Percentiles rank a stretch among this genome's conserved stretches.
phyloP scores from a whole-genome alignment of 2,888 invertebrate genomes.

The Tenthredo notha region DNA sequence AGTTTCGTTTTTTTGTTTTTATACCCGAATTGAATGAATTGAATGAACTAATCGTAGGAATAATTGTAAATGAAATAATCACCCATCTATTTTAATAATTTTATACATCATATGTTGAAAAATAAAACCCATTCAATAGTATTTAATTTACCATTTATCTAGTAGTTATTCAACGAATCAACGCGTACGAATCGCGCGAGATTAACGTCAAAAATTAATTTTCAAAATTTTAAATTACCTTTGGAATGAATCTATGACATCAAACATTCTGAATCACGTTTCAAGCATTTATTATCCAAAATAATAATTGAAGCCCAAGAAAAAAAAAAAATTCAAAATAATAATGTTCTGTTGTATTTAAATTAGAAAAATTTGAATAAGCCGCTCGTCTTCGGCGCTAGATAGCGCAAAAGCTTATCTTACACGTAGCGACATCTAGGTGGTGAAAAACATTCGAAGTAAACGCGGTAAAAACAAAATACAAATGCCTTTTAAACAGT shows the following conservation, averaged over 20 bases:
- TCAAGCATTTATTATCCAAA: conserved; percentile 8
- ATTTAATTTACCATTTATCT: neutral
- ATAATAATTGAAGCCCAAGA: too few species aligned
- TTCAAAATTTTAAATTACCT: neutral
- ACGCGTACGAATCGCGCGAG: neutral
- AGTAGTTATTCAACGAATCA: conserved; percentile 13
- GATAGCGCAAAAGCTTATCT: too few species aligned
- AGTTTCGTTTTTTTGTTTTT: neutral
- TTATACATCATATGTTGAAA: neutral
- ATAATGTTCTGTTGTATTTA: neutral
- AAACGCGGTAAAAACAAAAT: conserved; percentile 60
- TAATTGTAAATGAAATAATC: neutral
- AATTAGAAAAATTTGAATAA: too few species aligned
- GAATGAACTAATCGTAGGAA: neutral
- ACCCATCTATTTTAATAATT: neutral
- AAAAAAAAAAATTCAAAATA: too few species aligned
- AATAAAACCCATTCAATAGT: neutral
- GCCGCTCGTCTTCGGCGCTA: too few species aligned
- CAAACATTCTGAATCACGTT: neutral
- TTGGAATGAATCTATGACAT: neutral
- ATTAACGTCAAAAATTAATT: neutral
- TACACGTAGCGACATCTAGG: neutral
- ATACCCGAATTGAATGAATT: neutral
- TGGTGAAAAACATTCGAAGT: conserved; percentile 26
- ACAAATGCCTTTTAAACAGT: conserved; percentile 63